phyloP scores from a whole-genome alignment of 2,113 vertebrate species.

The Callionymus lyra region DNA sequence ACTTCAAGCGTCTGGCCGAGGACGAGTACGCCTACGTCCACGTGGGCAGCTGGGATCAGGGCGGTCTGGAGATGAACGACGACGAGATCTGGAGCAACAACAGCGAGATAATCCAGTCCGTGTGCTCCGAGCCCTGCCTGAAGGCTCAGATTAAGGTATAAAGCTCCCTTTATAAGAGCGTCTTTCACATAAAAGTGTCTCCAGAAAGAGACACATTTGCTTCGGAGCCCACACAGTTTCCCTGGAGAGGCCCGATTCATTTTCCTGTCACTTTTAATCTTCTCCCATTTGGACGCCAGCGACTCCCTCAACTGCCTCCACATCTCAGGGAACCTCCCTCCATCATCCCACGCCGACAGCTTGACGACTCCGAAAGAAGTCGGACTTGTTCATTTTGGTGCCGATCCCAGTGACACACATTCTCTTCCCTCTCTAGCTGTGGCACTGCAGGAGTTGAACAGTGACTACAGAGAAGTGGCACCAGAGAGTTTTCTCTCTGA shows the following conservation, averaged over 20 bases:
- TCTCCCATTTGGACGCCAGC: constrained; percentile 22
- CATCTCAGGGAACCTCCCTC: no score
- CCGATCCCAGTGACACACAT: no score
- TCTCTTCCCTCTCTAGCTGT: no score
- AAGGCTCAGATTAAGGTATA: constrained; percentile 95
- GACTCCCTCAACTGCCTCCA: constrained; percentile 8
- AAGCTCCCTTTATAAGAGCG: neutral
- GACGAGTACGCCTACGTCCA: constrained; percentile 92
- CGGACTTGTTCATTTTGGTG: no score
- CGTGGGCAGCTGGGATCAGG: constrained; percentile 96
- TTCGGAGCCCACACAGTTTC: constrained; percentile 9
- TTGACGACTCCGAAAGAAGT: no score
- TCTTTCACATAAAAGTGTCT: neutral
- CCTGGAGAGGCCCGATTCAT: constrained; percentile 12
- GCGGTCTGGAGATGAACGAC: constrained; percentile 91
- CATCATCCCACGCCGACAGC: no score
- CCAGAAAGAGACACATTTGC: constrained; percentile 14
- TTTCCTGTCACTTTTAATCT: constrained; percentile 32
- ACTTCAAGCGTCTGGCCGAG: constrained; percentile 88
- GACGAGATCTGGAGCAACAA: constrained; percentile 91
- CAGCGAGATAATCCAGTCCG: constrained; percentile 80
- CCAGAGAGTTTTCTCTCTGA: no score
- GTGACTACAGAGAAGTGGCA: no score
- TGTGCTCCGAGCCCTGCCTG: constrained; percentile 93
- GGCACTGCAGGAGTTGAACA: no score